Base-by-base conservation (phyloP, 2,113 vertebrate genomes). In the Bambusicola thoracicus region DNA sequence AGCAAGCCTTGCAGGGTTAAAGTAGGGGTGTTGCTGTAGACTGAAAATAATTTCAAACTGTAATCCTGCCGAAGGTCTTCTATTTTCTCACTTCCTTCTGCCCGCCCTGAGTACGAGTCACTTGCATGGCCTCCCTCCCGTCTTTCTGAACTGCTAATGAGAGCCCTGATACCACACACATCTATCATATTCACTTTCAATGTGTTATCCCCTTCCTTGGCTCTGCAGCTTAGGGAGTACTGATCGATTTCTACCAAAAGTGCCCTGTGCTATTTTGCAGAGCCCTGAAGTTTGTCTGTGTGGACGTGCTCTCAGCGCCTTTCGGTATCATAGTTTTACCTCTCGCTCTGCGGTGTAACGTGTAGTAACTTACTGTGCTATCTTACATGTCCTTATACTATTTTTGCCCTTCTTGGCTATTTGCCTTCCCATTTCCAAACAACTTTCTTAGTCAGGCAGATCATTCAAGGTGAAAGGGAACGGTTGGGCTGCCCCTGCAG, bases 31-130 rank as follows among this genome's bases (percentile, higher is more conserved):
- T 65, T 40, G 32, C 84, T 87, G 34, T 14, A 67, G 92, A 13
- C 49, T 69, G 81, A 79, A 79, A 81, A 87, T 81, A 72, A 56
- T 89, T 95, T 61, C 48, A 87, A 88, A 88, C 53, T 69, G n/a
- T 0, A 2, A 62, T 91, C 70, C 84, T 79, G 53, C 32, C 65
- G 67, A 91, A 94, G 70, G 74, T 92, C 58, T 91, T 91, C 70
- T 69, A 10, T 94, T 91, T 91, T 80, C 70, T 89, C 59, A 19
- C 62, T 87, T 92, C 70, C 32, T 40, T 16, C 58, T 92, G 65
- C 46, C 51, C 56, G 41, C 21, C 59, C 79, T 32, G 67, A 66
- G 59, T 56, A 55, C 44, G 36, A 21, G 49, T 61, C 5, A 16
- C 34, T 78, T 51, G 24, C 25, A 12, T 46, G 53, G 25, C 87